A percentile compares a stretch with the other conserved stretches of the same genome.
Evolutionary conservation across 2,113 vertebrate species (phyloP).

Genomic region (Cheirogaleus medius): DNA sequence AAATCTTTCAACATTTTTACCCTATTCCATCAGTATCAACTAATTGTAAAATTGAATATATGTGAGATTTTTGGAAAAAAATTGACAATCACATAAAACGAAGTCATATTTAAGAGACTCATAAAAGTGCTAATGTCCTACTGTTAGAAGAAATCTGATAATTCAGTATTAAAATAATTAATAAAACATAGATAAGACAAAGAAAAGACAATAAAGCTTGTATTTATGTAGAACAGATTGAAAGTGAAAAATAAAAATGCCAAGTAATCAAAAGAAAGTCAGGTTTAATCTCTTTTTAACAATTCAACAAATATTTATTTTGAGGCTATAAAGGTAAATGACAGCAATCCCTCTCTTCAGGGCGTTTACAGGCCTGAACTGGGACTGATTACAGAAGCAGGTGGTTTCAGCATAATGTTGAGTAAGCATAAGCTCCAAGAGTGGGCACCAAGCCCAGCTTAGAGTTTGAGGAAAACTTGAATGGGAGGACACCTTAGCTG

Average conservation of each 20-base stretch:
- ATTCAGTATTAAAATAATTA: background rate
- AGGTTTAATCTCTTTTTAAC: background rate
- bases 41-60: background rate
- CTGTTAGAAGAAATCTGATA: background rate
- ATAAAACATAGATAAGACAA: background rate
- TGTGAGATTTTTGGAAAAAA: background rate
- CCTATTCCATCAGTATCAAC: background rate
- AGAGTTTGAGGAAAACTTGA: background rate
- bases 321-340: background rate
- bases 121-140: background rate
- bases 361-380: background rate
- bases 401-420: background rate
- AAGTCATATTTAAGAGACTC: slow-evolving; percentile 5
- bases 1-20: background rate
- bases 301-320: background rate
- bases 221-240: background rate
- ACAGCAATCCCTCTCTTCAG: background rate
- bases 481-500: background rate
- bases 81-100: background rate
- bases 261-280: background rate
- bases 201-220: background rate
- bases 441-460: background rate
- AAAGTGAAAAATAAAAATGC: background rate
- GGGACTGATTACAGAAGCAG: background rate
- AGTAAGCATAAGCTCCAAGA: background rate